Evolutionary conservation across 2,888 invertebrate genomes (phyloP).

Genomic region (Encarsia formosa): DNA sequence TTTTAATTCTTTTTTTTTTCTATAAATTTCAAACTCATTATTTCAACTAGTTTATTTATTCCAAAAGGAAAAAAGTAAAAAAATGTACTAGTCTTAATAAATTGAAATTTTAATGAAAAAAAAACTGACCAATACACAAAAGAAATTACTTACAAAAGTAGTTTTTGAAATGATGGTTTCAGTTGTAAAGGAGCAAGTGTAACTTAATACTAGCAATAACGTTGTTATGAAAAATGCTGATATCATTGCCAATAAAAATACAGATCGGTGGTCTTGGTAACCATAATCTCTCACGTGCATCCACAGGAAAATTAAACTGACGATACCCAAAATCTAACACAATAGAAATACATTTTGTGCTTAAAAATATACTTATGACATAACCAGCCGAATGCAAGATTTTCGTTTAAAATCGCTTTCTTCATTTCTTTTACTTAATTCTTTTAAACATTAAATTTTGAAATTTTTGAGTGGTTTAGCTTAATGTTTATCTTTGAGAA

Average conservation of each 20-base stretch:
- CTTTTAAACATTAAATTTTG: no score
- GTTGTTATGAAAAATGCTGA: slow-evolving; percentile 78
- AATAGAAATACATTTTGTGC: no score
- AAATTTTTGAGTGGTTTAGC: no score
- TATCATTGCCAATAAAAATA: slow-evolving; percentile 71
- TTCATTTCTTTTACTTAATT: no score
- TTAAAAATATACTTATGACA: no score
- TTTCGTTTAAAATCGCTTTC: no score
- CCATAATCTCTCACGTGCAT: slow-evolving; percentile 56
- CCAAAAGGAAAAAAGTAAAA: no score
- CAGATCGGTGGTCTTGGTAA: slow-evolving; percentile 50
- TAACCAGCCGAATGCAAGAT: no score
- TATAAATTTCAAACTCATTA: background rate
- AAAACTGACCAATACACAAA: background rate
- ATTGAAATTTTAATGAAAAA: background rate
- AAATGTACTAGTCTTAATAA: background rate
- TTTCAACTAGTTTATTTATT: no score
- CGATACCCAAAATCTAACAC: slow-evolving; percentile 68
- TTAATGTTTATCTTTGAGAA: no score
- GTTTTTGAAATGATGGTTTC: slow-evolving; percentile 82
- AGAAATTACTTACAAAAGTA: slow-evolving; percentile 71
- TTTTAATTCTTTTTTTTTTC: background rate
- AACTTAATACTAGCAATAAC: slow-evolving; percentile 69
- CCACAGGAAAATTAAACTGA: slow-evolving; percentile 68
- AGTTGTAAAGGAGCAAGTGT: slow-evolving; percentile 73